Evolutionary conservation across 1,140 invertebrate genomes (phyloP), one percentile per base, ranked within the genome.

Genomic region (Tetramorium alpestre): DNA sequence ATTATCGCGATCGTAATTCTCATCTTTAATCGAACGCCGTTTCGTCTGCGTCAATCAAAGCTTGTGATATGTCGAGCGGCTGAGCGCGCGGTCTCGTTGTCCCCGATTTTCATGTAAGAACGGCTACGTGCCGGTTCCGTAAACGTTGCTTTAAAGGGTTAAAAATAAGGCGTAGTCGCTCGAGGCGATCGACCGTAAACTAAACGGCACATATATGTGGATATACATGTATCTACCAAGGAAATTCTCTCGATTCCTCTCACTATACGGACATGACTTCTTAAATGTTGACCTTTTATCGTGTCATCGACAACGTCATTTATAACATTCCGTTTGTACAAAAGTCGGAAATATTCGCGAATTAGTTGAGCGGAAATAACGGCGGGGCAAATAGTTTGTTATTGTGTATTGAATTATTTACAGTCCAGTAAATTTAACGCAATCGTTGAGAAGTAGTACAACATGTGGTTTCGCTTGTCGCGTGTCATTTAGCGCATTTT

Each of bases 21-120:
- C 47, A 67, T 80, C n/a, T 51, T 69, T 67, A 64, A 38, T 81
- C 33, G 7, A 49, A n/a, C 28, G 38, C 44, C 38, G 13, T 54
- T 67, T 54, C 22, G 33, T 56, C 49, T 13, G 8, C 51, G 22
- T 81, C 25, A 69, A 81, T 69, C 41, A 41, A 1, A 81, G 22
- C 62, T n/a, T 3, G 10, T 2, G 33, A 81, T 33, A 33, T 81
- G 16, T 13, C 47, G n/a, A 25, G 80, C 44, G 3, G 22, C 38
- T 13, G 25, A 69, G 62, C 18, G 3, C 4, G 62, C 47, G 54
- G 38, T 33, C 44, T 49, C 28, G 44, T 51, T 85, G 56, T n/a
- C 44, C 44, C 16, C 56, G 33, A 85, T 76, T 76, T 85, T 76
- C 70, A 75, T 18, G 41, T 72, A 75, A 75, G 54, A 84, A 73